Conservation (phyloP, 1,140 invertebrate species). For the Nasonia vitripennis region DNA sequence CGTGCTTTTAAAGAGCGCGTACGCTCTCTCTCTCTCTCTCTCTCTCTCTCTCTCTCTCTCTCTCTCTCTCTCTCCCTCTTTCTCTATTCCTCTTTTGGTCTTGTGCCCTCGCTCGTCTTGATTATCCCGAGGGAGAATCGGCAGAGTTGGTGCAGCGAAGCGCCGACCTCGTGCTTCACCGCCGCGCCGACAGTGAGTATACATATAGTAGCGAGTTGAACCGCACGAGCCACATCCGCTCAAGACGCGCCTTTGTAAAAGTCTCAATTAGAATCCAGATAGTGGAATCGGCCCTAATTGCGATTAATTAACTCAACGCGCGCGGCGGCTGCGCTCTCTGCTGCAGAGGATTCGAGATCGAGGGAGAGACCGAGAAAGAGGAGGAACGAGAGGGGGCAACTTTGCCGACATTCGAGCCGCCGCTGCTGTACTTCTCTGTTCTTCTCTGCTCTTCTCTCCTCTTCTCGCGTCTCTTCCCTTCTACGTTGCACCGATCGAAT, state of each 20-base stretch:
- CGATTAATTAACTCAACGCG: conserved; percentile 51
- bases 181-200: not conserved
- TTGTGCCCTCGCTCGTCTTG: conserved; percentile 34
- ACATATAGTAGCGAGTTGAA: conserved; percentile 29
- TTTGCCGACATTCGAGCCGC: not conserved
- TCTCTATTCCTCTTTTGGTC: not conserved
- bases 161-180: not conserved
- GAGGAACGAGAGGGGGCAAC: too few species aligned
- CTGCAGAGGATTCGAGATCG: not conserved
- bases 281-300: conserved; percentile 50
- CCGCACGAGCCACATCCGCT: conserved; percentile 49
- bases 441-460: not conserved
- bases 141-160: not conserved
- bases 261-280: conserved; percentile 53
- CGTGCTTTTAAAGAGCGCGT: conserved; percentile 47
- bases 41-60: conserved; percentile 17
- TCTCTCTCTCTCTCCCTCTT: not conserved
- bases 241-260: conserved; percentile 51
- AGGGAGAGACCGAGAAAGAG: not conserved
- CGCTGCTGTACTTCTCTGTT: not conserved
- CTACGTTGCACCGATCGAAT: not conserved
- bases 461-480: too few species aligned
- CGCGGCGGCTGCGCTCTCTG: not conserved
- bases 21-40: conserved; percentile 33
- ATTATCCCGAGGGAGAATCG: conserved; percentile 59